Percentiles rank a stretch among this genome's conserved stretches.
Conservation (phyloP, 92 coral and sea anemone genomes). For the Pocillopora meandrina region DNA sequence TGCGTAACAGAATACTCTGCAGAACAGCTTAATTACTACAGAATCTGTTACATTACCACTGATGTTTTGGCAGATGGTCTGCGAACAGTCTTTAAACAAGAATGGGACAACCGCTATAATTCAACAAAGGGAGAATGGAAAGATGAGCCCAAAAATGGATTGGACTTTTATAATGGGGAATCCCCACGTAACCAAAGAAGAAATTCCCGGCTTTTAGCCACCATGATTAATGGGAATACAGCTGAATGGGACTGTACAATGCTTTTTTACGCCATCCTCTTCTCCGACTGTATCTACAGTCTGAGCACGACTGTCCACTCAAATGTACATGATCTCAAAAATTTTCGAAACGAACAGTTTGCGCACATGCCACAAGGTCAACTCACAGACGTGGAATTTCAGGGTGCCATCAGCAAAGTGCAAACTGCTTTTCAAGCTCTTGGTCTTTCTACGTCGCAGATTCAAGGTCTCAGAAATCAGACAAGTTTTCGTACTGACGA, state of each 20-base stretch:
- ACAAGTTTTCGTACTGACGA: constrained; percentile 34
- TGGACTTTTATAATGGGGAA: constrained; percentile 27
- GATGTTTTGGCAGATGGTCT: constrained; percentile 37
- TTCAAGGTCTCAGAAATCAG: constrained; percentile 46
- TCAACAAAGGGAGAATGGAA: constrained; percentile 47
- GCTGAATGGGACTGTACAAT: constrained; percentile 61
- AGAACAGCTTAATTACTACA: constrained; percentile 36
- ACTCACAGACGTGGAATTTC: constrained; percentile 25
- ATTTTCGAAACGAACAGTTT: constrained; percentile 38
- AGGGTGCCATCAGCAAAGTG: constrained; percentile 17
- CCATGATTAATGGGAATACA: constrained; percentile 41
- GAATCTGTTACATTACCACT: constrained; percentile 28
- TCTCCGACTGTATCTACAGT: constrained; percentile 41
- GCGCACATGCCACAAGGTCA: constrained; percentile 41
- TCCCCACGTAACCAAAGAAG: constrained; percentile 7
- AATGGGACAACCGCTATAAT: constrained; percentile 46
- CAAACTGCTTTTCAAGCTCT: constrained; percentile 31
- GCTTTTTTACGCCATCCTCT: constrained; percentile 59
- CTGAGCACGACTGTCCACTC: constrained; percentile 20
- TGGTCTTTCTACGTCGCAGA: not conserved
- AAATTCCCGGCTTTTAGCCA: constrained; percentile 17
- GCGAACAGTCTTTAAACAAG: constrained; percentile 5
- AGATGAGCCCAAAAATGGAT: constrained; percentile 30
- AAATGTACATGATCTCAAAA: constrained; percentile 37
- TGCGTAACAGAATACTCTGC: not conserved